phyloP scores from a whole-genome alignment of 2,888 invertebrate species.

The Hypolimnas misippus region DNA sequence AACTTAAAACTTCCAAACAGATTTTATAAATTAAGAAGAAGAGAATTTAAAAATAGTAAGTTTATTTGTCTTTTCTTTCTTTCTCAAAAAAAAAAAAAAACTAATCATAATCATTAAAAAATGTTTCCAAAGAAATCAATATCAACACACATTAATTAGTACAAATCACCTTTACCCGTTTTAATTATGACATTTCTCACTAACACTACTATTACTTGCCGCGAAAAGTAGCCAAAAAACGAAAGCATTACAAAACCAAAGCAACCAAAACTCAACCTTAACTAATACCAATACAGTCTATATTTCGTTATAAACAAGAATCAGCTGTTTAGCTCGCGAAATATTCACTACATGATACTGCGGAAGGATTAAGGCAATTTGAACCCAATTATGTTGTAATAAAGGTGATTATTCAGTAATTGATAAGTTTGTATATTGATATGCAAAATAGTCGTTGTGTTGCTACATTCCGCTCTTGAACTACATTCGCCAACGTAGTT shows the following conservation, averaged over 20 bases:
- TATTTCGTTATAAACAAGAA: conserved; percentile 5
- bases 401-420: conserved; percentile 32
- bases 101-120: too few relatives aligned
- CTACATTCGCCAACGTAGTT: conserved; percentile 65
- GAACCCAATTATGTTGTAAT: conserved; percentile 40
- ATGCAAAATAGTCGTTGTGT: conserved; percentile 57
- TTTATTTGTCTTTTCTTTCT: too few relatives aligned
- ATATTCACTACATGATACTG: conserved; percentile 22
- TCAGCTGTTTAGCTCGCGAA: conserved; percentile 25
- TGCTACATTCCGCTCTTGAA: conserved; percentile 65
- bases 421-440: conserved; percentile 42
- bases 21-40: too few relatives aligned
- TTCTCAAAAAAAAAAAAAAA: too few relatives aligned
- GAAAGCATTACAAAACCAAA: conserved; percentile 17
- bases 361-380: conserved; percentile 41
- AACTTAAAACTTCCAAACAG: too few relatives aligned
- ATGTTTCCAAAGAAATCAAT: background rate
- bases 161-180: conserved; percentile 18
- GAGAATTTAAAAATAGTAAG: too few relatives aligned
- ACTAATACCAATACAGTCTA: background rate
- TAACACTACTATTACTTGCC: conserved; percentile 31
- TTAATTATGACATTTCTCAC: conserved; percentile 34
- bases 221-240: conserved; percentile 19
- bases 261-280: conserved; percentile 10
- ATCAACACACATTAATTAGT: background rate